phyloP scores from a whole-genome alignment of 1,140 invertebrate species.

The Ridgeia piscesae region DNA sequence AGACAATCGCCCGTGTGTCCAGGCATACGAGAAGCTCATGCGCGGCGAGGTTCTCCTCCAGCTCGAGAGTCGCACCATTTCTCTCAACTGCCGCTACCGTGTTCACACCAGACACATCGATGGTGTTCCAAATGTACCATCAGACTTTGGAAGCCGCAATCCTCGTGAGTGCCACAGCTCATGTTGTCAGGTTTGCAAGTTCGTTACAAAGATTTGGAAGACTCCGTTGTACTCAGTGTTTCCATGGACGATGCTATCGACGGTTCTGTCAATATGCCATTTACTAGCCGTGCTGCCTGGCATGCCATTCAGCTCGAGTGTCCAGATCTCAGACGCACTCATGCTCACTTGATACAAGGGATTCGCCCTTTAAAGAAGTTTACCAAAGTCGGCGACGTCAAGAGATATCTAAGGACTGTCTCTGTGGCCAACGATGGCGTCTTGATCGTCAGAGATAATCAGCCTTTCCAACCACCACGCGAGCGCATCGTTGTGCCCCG shows the following conservation, averaged over 20 bases:
- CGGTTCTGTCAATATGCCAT: background rate
- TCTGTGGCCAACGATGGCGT: background rate
- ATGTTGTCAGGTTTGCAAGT: too few species aligned
- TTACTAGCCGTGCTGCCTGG: background rate
- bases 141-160: too few species aligned
- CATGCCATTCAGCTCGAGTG: background rate
- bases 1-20: too few species aligned
- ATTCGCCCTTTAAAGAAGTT: background rate
- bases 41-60: too few species aligned
- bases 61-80: too few species aligned
- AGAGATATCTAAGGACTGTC: background rate
- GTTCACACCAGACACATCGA: too few species aligned
- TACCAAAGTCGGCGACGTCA: background rate
- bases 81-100: too few species aligned
- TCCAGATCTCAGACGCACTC: background rate
- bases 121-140: too few species aligned
- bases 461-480: background rate
- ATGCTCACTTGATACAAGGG: conserved; percentile 6
- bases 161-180: too few species aligned
- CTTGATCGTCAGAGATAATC: background rate
- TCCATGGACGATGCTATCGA: background rate
- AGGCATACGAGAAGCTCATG: too few species aligned
- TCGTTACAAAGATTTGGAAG: too few species aligned
- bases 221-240: too few species aligned
- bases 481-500: conserved; percentile 7